Evolutionary conservation across 2,888 invertebrate genomes (phyloP).

Genomic region (Agonopterix arenella): DNA sequence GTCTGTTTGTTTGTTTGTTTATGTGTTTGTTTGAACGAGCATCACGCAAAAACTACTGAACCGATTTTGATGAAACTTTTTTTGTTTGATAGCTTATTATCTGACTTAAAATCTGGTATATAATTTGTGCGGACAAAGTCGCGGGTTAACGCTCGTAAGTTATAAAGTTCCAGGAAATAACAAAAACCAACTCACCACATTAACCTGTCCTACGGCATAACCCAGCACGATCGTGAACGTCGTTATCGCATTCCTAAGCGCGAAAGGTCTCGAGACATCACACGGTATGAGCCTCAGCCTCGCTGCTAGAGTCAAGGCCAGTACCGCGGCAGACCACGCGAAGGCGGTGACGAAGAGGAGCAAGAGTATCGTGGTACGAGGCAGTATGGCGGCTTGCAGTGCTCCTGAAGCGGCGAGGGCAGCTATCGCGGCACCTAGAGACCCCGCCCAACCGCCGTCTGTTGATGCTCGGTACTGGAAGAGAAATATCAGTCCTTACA

Average conservation of each 20-base stretch:
- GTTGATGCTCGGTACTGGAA: slow-evolving; percentile 89
- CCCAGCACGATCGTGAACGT: slow-evolving; percentile 91
- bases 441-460: slow-evolving; percentile 91
- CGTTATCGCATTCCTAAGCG: slow-evolving; percentile 89
- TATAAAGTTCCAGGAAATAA: background rate
- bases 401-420: slow-evolving; percentile 87
- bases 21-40: too few relatives aligned
- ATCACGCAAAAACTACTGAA: too few relatives aligned
- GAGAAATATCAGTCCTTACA: background rate
- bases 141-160: too few relatives aligned
- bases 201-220: slow-evolving; percentile 93
- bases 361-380: slow-evolving; percentile 89
- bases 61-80: too few relatives aligned
- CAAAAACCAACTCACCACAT: slow-evolving; percentile 84
- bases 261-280: slow-evolving; percentile 90
- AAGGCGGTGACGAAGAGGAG: slow-evolving; percentile 92
- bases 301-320: slow-evolving; percentile 90
- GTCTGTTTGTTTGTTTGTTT: too few relatives aligned
- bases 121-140: too few relatives aligned
- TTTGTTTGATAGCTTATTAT: too few relatives aligned
- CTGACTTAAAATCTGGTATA: too few relatives aligned
- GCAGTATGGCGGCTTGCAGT: slow-evolving; percentile 86
- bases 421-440: slow-evolving; percentile 85
- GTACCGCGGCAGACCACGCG: slow-evolving; percentile 91
- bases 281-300: slow-evolving; percentile 89